These are phyloP conservation scores for Lepidocolaptes lacrymiger DNA, from an alignment of 2,797 vertebrate species.

Conservation along the genomic window DNA sequence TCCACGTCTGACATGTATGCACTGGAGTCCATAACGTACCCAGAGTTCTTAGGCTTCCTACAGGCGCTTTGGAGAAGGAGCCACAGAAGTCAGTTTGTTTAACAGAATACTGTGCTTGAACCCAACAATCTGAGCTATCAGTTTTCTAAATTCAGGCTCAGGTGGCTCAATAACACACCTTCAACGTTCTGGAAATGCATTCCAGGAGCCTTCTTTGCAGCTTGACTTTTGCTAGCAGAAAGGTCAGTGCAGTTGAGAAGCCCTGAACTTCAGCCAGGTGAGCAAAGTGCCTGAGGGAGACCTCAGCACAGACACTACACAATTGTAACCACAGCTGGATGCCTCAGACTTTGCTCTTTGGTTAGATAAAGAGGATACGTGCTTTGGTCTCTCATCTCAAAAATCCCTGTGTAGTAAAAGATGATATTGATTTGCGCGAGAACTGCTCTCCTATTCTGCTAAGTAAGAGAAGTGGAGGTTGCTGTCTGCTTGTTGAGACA, in stretches of 20 bases:
- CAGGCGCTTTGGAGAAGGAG: neutral
- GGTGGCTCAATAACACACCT: neutral
- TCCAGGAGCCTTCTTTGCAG: neutral
- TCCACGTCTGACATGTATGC: neutral
- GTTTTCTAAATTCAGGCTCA: neutral
- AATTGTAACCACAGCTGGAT: neutral
- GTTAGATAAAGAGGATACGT: neutral
- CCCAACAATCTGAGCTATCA: neutral
- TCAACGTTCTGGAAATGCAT: neutral
- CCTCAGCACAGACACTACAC: fast-evolving
- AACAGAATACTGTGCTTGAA: neutral
- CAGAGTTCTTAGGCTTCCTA: neutral
- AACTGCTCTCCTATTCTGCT: neutral
- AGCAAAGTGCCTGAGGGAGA: neutral
- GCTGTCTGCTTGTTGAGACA: neutral
- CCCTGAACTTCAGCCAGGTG: neutral
- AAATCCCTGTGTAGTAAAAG: neutral
- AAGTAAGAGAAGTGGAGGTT: neutral
- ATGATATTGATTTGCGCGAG: neutral
- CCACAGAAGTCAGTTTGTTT: neutral
- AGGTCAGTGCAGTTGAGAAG: neutral
- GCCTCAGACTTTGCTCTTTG: neutral
- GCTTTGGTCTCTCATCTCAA: neutral
- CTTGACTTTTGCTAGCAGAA: neutral
- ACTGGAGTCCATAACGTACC: neutral